phyloP scores from a whole-genome alignment of 2,888 invertebrate genomes.

The Hybos culiciformis region DNA sequence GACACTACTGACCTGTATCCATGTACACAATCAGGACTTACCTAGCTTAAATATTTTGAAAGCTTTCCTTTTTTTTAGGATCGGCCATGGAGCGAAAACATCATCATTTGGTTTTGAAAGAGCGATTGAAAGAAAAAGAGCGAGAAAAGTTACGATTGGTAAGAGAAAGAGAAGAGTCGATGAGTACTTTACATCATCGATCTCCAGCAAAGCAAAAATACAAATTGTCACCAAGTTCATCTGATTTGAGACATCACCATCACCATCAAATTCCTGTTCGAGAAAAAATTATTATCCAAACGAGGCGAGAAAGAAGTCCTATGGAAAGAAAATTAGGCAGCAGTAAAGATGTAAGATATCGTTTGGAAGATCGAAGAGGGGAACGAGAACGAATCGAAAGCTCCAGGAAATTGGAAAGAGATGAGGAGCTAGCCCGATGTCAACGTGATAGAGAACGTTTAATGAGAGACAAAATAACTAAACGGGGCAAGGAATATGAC shows the following conservation, averaged over 20 bases:
- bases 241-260: slow-evolving; percentile 5
- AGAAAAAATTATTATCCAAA: slow-evolving; percentile 32
- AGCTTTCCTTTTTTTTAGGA: background rate
- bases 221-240: slow-evolving; percentile 15
- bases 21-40: background rate
- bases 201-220: slow-evolving; percentile 39
- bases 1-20: too few relatives aligned
- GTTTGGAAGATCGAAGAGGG: slow-evolving; percentile 39
- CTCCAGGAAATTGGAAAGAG: slow-evolving; percentile 46
- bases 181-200: slow-evolving; percentile 38
- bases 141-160: slow-evolving; percentile 34
- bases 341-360: slow-evolving; percentile 29
- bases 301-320: slow-evolving; percentile 31
- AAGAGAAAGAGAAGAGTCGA: slow-evolving; percentile 38
- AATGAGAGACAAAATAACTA: slow-evolving; percentile 37
- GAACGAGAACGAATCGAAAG: slow-evolving; percentile 42
- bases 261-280: slow-evolving; percentile 31
- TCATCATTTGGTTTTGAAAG: slow-evolving; percentile 27
- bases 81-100: slow-evolving; percentile 25
- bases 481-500: slow-evolving; percentile 34
- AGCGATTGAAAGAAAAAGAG: slow-evolving; percentile 32
- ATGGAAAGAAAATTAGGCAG: slow-evolving; percentile 22
- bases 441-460: slow-evolving; percentile 43
- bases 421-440: slow-evolving; percentile 52
- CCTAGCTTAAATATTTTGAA: background rate